Base-by-base conservation (phyloP, 2,888 invertebrate genomes). In the Neria commutata region DNA sequence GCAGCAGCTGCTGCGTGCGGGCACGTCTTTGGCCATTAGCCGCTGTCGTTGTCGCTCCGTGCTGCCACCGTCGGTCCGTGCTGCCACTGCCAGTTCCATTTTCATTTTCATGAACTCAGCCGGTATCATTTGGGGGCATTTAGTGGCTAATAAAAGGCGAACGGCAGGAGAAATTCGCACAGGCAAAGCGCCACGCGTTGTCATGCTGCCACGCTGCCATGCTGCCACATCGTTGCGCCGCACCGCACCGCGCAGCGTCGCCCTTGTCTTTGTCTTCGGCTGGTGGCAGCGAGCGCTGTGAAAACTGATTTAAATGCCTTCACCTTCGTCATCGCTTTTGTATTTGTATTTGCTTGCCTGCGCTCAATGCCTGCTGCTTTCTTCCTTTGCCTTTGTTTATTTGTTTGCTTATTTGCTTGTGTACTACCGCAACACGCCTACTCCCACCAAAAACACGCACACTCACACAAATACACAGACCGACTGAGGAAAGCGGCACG, bases 71-170 rank as follows among this genome's bases (percentile, higher is more conserved):
- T 14, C 14, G 26, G 23, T 21, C 51, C 33, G n/a, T 16, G 5
- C n/a, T 52, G 40, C 42, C 40, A 55, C 40, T 47, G 56, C 45
- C 6, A 40, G 3, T 34, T 26, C n/a, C 34, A 24, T 23, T 61
- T 26, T 6, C 34, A 24, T 23, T 61, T 54, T 54, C 58, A 57
- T 60, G 40, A 58, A 64, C 58, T 60, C 60, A 60, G 65, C 59
- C 63, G 64, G 60, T 61, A 62, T 62, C 56, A 63, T 66, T 69
- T 55, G 34, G 63, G n/a, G 64, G 61, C 67, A 67, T 74, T 75
- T 72, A 75, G 67, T 64, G 62, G 66, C 63, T 63, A 67, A 69
- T 74, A 65, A 69, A 72, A 73, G 65, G 46, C 47, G 56, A 64
- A 33, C 54, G 42, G 52, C 48, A 46, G 40, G 48, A 56, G 53